Percentiles rank a stretch among this genome's conserved stretches.
Conservation (phyloP, 2,113 vertebrate genomes). For the Saimiri boliviensis region DNA sequence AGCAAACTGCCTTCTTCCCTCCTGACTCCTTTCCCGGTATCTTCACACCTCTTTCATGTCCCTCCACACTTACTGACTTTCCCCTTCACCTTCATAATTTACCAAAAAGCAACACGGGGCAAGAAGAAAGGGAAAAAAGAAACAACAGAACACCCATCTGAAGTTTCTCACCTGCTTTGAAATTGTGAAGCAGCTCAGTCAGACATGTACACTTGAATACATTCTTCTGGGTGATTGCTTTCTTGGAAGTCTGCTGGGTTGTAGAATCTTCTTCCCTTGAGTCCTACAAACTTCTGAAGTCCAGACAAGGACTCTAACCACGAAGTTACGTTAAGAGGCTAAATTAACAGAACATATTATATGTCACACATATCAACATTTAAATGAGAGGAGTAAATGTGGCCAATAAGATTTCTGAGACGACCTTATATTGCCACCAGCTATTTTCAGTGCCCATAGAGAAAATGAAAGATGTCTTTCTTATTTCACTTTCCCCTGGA, state of each 20-base stretch:
- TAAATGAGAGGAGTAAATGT: background rate
- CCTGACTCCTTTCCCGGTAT: background rate
- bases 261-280: background rate
- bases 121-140: background rate
- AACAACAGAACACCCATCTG: no score
- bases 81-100: background rate
- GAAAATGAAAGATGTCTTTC: background rate
- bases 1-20: no score
- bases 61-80: background rate
- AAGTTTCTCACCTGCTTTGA: background rate
- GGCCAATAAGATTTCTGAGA: background rate
- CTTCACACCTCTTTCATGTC: background rate
- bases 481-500: background rate
- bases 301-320: background rate
- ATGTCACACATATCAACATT: background rate
- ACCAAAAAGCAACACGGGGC: background rate
- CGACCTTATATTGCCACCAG: background rate
- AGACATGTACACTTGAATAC: no score
- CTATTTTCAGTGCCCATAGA: background rate
- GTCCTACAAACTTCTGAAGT: conserved; percentile 17
- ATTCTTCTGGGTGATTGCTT: background rate
- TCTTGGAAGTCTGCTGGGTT: background rate
- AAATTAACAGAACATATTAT: conserved; percentile 33
- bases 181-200: background rate
- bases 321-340: background rate